Percentiles rank a stretch among this genome's conserved stretches.
Conservation (phyloP, 2,888 invertebrate genomes). For the Chromoteleia sp. region DNA sequence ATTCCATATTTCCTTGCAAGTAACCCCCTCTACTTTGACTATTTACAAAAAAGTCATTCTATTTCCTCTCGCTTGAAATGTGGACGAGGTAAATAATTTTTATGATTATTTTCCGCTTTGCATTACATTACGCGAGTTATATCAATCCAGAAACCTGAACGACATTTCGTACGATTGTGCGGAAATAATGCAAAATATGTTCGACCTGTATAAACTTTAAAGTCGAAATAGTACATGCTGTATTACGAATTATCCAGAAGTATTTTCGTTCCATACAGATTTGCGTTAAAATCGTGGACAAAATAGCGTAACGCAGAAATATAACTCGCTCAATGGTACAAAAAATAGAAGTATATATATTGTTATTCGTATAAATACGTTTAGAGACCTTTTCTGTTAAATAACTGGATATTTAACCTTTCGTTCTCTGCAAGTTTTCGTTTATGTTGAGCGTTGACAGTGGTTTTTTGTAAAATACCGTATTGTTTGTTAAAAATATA, state of each 20-base stretch:
- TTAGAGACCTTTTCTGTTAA: constrained; percentile 8
- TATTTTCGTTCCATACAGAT: constrained; percentile 17
- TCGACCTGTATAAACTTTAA: constrained; percentile 3
- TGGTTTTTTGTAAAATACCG: too few relatives aligned
- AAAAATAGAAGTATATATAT: background rate
- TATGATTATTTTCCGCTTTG: too few relatives aligned
- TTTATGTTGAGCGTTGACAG: background rate
- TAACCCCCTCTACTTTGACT: background rate
- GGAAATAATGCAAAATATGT: background rate
- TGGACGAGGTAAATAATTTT: too few relatives aligned
- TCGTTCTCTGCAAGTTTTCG: constrained; percentile 16
- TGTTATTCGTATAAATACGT: constrained; percentile 6
- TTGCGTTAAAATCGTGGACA: background rate
- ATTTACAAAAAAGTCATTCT: background rate
- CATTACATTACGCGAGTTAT: too few relatives aligned
- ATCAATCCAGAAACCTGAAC: too few relatives aligned
- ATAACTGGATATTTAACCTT: constrained; percentile 34
- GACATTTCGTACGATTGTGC: constrained; percentile 1
- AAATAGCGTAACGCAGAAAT: constrained; percentile 9
- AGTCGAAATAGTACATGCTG: background rate
- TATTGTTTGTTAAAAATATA: too few relatives aligned
- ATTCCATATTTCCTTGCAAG: background rate
- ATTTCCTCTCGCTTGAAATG: background rate
- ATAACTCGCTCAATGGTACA: background rate
- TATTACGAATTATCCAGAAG: constrained; percentile 10